These are phyloP conservation scores for Diadema setosum DNA, from an alignment of 35 echinoderm and acorn worm genomes.

Conservation along the genomic window DNA sequence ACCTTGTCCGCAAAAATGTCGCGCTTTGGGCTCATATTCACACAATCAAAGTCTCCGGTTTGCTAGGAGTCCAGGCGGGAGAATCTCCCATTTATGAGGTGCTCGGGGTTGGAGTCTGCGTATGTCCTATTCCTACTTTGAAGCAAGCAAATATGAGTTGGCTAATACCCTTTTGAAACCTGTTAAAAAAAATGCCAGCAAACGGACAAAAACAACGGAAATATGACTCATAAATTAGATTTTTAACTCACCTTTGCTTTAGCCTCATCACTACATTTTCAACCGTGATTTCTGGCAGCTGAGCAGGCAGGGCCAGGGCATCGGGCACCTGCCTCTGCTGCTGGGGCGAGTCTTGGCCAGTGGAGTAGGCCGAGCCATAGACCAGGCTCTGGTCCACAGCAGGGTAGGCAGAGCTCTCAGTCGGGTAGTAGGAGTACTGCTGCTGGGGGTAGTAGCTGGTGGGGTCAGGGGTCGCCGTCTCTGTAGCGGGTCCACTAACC, in stretches of 20 bases:
- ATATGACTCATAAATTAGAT: no score
- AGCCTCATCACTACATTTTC: slow-evolving; percentile 75
- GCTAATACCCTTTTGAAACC: no score
- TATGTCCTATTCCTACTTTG: no score
- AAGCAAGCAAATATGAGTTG: no score
- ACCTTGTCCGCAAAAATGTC: no score
- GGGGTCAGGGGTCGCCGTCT: neutral
- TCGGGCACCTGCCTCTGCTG: neutral
- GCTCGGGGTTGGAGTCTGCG: no score
- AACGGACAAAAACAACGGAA: no score
- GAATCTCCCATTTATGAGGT: no score
- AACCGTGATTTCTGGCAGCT: slow-evolving; percentile 59
- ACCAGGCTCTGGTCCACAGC: slow-evolving; percentile 1
- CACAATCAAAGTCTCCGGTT: no score
- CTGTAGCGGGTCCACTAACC: neutral
- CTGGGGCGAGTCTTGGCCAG: neutral
- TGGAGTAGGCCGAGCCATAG: slow-evolving; percentile 7
- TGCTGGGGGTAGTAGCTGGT: slow-evolving; percentile 69
- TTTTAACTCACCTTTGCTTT: slow-evolving; percentile 65
- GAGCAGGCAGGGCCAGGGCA: slow-evolving; percentile 33
- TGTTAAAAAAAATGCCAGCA: no score
- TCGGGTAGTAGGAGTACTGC: slow-evolving; percentile 54
- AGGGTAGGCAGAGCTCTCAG: slow-evolving; percentile 1
- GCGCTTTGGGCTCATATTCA: no score
- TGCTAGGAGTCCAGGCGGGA: no score